These are phyloP conservation scores for Sprattus sprattus DNA, from an alignment of 2,113 vertebrate species.

Conservation along the genomic window DNA sequence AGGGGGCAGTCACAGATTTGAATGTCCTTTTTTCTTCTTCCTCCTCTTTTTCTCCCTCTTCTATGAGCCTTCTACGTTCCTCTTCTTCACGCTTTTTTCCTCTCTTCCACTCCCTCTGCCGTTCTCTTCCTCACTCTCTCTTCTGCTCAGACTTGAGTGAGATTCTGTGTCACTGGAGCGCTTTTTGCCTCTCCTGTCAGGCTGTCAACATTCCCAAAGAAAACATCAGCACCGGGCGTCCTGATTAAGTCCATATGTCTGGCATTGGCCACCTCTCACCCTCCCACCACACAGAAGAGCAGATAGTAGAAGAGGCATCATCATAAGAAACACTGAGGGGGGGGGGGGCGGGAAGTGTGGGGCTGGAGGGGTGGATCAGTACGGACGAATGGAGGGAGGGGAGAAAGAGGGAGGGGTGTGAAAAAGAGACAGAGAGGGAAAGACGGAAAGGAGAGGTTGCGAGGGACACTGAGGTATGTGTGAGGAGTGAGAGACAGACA, in stretches of 20 bases:
- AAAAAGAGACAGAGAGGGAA: conserved; percentile 56
- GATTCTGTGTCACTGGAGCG: conserved; percentile 76
- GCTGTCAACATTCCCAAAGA: conserved; percentile 81
- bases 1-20: conserved; percentile 64
- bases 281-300: conserved; percentile 51
- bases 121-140: conserved; percentile 55
- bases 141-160: conserved; percentile 59
- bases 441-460: not conserved
- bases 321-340: conserved; percentile 67
- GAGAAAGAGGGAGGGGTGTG: conserved; percentile 25
- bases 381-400: conserved; percentile 22
- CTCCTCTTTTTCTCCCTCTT: conserved; percentile 35
- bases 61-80: conserved; percentile 39
- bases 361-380: not conserved
- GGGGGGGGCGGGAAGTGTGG: not conserved
- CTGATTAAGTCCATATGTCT: conserved; percentile 83
- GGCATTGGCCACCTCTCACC: conserved; percentile 61
- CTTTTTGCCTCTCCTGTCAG: conserved; percentile 73
- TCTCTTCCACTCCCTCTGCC: conserved; percentile 45
- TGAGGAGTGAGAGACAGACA: conserved; percentile 30
- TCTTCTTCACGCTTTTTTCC: not conserved
- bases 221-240: conserved; percentile 73
- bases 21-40: conserved; percentile 3
- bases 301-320: conserved; percentile 74
- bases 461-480: conserved; percentile 13